Evolutionary conservation across 2,113 vertebrate species (phyloP), one percentile per base, ranked within the genome.

Genomic region (Lota lota): DNA sequence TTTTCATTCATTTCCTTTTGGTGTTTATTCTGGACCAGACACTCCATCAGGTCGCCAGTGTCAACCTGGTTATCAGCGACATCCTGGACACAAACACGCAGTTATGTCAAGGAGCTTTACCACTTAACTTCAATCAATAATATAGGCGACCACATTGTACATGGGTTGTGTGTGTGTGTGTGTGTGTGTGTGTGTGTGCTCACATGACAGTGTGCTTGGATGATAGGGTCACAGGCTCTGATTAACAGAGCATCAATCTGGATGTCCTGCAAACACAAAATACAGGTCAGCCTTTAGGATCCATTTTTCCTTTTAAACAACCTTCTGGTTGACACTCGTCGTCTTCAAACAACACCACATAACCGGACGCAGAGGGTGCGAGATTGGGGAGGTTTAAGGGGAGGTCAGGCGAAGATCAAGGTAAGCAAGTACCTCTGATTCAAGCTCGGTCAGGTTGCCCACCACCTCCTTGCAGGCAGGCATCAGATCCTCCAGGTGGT

Each of bases 1-100:
- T 99, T 99, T 69, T 99, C 97, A 53, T 98, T 99, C 96, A 99
- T 99, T 79, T 98, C 97, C 81, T 97, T 98, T 91, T 99, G 97
- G 83, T 99, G 95, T 77, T 99, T 99, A 79, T 98, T 99, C 90
- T 96, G 95, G 70, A 99, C 94, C 67, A 99, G 89, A 76, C 97
- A 99, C 79, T 99, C 96, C 97, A 99, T 97, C 81, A 99, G 91
- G 73, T 98, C 97, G 3, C 96, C 96, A 0, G 95, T 98, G 76
- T 98, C 97, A 12, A 98, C 94, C 88, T 99, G 96, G 83, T 98
- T 98, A 84, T 98, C 97, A 67, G 96, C 96, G 19, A 98, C 92
- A 68, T 98, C 97, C 97, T 99, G 69, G 66, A 59, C 58, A 18
- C 10, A 47, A 5, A 47, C 40, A 14, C 12, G 10, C 40, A 47